phyloP scores from a whole-genome alignment of 2,888 invertebrate genomes.

The Leptogaster cylindrica region DNA sequence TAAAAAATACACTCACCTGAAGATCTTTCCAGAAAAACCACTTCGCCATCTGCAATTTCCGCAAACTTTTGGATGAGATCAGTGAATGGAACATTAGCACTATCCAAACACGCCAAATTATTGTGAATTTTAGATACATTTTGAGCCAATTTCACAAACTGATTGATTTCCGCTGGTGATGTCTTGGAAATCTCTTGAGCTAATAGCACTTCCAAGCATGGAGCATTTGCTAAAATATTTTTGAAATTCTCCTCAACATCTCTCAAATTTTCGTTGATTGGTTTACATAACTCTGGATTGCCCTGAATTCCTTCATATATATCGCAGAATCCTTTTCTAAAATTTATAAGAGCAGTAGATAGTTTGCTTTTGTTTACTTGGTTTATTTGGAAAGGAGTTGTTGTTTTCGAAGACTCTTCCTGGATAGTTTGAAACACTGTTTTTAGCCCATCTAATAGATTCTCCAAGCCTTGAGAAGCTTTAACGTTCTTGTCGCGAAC shows the following conservation, averaged over 20 bases:
- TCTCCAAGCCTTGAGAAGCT: neutral
- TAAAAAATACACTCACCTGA: constrained; percentile 32
- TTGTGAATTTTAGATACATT: neutral
- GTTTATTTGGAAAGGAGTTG: constrained; percentile 43
- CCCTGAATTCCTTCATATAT: constrained; percentile 56
- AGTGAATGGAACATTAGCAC: neutral
- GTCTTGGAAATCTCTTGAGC: constrained; percentile 62
- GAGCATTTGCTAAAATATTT: constrained; percentile 56
- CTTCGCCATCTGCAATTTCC: neutral
- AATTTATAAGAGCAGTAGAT: constrained; percentile 56
- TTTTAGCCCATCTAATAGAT: constrained; percentile 53
- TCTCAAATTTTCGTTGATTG: constrained; percentile 50
- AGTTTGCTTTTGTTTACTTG: constrained; percentile 52
- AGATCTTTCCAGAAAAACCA: constrained; percentile 14
- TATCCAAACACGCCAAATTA: neutral
- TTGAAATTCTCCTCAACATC: constrained; percentile 58
- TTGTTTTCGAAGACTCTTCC: constrained; percentile 42
- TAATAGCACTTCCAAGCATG: constrained; percentile 61
- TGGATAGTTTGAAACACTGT: constrained; percentile 47
- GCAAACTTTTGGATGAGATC: neutral
- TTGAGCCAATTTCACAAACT: neutral
- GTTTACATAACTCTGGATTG: constrained; percentile 49
- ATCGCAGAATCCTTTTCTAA: constrained; percentile 59
- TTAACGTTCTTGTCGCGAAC: constrained; percentile 8
- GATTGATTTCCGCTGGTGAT: constrained; percentile 51